Evolutionary conservation across 2,888 invertebrate species (phyloP), one percentile per base, ranked within the genome.

Genomic region (Eupithecia insigniata): DNA sequence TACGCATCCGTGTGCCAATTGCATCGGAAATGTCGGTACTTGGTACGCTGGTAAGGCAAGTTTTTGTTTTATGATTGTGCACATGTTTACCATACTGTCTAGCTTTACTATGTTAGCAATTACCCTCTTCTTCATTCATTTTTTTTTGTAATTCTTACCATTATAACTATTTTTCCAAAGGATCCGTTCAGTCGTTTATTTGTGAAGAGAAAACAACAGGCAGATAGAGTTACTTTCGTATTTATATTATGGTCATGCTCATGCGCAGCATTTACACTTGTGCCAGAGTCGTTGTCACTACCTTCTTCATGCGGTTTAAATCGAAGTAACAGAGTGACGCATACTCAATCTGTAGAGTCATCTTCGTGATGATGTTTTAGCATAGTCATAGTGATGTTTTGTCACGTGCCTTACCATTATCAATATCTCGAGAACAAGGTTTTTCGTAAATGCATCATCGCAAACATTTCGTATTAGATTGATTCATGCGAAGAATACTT

Each of bases 1-100:
- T 69, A 61, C 74, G 80, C 76, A 79, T 75, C 73, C 68, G 72
- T 70, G 75, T 82, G 82, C 78, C 81, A 83, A 82, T 80, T 70
- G 73, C 75, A 73, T 71, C 77, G 70, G 77, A 80, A 81, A 78
- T 69, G 66, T 74, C 69, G 51, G 67, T 74, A 75, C 76, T 77
- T 81, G 55, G 22, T 55, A 55, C 26, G 55, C 70, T 67, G 60
- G 67, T 73, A 79, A 78, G 78, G 83, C 82, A 83, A 83, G 72
- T 76, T 77, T 78, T 75, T 78, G 73, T 74, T 75, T 75, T 39
- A 72, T 72, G 67, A 36, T 60, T 64, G 34, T 55, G 55, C 67
- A 68, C 51, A 73, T 46, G 36, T 43, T 51, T 16, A 55, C 55
- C 55, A 14, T 16, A 43, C 34, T 22, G 32, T 67, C n/a, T 69